A percentile compares a stretch with the other conserved stretches of the same genome.
These are phyloP conservation scores for Lampris incognitus DNA, from an alignment of 2,113 vertebrate species.

Conservation along the genomic window DNA sequence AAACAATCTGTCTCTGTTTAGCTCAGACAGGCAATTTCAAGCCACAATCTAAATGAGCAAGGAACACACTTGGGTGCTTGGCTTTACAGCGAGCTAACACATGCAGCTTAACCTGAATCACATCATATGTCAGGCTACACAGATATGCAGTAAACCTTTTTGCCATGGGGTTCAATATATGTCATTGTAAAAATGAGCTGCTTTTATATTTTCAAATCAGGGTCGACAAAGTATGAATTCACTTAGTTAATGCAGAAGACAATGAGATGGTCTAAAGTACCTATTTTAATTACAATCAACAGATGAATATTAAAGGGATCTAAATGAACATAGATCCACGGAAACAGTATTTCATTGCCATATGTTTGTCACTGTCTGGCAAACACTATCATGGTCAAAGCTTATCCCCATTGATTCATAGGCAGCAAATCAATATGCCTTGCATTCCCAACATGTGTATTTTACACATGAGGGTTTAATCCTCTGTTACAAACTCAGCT, in stretches of 20 bases:
- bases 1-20: slow-evolving; percentile 42
- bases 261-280: too few species aligned
- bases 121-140: slow-evolving; percentile 6
- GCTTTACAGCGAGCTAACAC: slow-evolving; percentile 4
- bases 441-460: slow-evolving; percentile 25
- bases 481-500: neutral
- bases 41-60: slow-evolving; percentile 21
- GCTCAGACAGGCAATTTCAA: slow-evolving; percentile 22
- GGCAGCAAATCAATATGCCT: slow-evolving; percentile 33
- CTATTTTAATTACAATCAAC: neutral
- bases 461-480: neutral
- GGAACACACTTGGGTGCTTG: slow-evolving; percentile 10
- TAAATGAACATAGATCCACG: slow-evolving; percentile 3
- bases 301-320: neutral
- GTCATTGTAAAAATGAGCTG: neutral
- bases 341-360: neutral
- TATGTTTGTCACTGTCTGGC: neutral
- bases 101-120: neutral
- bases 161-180: neutral
- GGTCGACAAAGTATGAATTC: neutral
- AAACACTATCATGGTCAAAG: slow-evolving; percentile 24
- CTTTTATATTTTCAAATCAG: neutral
- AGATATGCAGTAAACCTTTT: neutral
- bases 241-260: neutral
- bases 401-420: slow-evolving; percentile 12